Conservation (phyloP, 1,140 invertebrate genomes). For the Zophobas morio region DNA sequence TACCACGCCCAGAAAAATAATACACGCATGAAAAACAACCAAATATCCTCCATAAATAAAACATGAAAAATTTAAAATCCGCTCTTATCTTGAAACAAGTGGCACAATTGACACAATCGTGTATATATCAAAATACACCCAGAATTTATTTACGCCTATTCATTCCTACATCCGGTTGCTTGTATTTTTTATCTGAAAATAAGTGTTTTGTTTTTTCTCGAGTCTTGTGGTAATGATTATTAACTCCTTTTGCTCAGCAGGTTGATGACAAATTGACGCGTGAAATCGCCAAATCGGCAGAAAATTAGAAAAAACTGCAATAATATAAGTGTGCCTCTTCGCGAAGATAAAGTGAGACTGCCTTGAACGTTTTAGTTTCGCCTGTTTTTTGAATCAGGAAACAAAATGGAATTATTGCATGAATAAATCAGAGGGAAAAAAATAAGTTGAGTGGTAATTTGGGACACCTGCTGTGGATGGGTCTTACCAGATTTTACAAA, state of each 20-base stretch:
- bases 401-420: too few species aligned
- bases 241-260: not conserved
- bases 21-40: too few species aligned
- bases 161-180: not conserved
- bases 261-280: slow-evolving; percentile 18
- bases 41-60: too few species aligned
- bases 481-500: too few species aligned
- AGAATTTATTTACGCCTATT: not conserved
- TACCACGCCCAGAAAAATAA: too few species aligned
- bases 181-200: not conserved
- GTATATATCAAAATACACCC: too few species aligned
- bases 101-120: too few species aligned
- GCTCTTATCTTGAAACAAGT: too few species aligned
- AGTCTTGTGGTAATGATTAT: slow-evolving; percentile 1
- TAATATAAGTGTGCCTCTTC: not conserved
- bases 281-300: not conserved
- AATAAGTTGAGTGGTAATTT: too few species aligned
- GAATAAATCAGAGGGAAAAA: too few species aligned
- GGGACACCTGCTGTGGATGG: too few species aligned
- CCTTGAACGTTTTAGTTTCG: not conserved
- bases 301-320: not conserved
- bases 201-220: not conserved
- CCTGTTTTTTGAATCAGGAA: too few species aligned
- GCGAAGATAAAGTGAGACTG: not conserved
- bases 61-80: not conserved